phyloP scores from a whole-genome alignment of 53 echinoderm and acorn worm genomes.

The Patiria pectinifera region DNA sequence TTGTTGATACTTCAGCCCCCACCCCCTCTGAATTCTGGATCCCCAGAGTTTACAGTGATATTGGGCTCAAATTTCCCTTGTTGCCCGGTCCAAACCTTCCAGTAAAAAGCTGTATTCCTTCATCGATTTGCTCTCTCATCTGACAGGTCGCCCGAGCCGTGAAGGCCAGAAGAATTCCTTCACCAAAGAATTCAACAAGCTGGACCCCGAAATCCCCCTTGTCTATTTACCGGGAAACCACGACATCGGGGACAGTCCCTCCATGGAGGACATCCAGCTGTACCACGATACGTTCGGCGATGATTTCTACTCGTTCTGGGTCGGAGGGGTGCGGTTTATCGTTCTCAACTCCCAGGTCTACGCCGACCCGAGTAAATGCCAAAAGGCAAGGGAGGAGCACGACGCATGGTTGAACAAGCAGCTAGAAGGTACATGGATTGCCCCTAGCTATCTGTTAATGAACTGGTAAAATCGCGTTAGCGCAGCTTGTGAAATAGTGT shows the following conservation, averaged over 20 bases:
- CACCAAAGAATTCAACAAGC: slow-evolving; percentile 67
- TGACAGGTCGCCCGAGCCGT: slow-evolving; percentile 59
- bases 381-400: slow-evolving; percentile 72
- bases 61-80: too few relatives aligned
- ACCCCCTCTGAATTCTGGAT: too few relatives aligned
- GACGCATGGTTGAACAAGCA: slow-evolving; percentile 83
- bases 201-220: slow-evolving; percentile 86
- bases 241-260: slow-evolving; percentile 85
- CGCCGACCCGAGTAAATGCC: slow-evolving; percentile 79
- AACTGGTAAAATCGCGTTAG: too few relatives aligned
- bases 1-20: too few relatives aligned
- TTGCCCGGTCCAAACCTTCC: not conserved
- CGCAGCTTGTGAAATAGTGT: too few relatives aligned
- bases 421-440: slow-evolving; percentile 68
- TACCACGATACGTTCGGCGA: slow-evolving; percentile 79
- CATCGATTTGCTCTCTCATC: too few relatives aligned
- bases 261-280: slow-evolving; percentile 66
- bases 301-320: slow-evolving; percentile 91
- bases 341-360: slow-evolving; percentile 88
- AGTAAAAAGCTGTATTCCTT: not conserved
- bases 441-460: too few relatives aligned
- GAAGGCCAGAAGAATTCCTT: slow-evolving; percentile 76
- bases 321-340: slow-evolving; percentile 85
- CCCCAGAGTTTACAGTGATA: too few relatives aligned
- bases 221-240: slow-evolving; percentile 95